A percentile compares a stretch with the other conserved stretches of the same genome.
Conservation (phyloP, 2,797 vertebrate species). For the Gallinago nigripennis region DNA sequence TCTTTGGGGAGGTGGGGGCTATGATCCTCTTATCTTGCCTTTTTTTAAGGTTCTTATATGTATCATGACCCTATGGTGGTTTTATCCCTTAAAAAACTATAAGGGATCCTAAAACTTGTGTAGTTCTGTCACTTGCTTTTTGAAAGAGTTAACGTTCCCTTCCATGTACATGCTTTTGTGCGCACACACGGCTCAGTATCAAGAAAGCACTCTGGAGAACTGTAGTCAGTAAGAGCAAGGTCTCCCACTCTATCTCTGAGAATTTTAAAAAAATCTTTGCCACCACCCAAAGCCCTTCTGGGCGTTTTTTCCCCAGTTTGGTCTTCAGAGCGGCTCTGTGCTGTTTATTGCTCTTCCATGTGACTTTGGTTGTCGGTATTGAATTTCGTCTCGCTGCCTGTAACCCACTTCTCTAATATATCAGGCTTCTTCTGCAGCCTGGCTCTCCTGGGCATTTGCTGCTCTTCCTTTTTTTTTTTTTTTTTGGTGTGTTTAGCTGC, state of each 20-base stretch:
- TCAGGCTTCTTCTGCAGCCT: neutral
- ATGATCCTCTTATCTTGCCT: neutral
- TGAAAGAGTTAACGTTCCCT: neutral
- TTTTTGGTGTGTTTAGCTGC: neutral
- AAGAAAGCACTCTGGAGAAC: neutral
- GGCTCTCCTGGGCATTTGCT: neutral
- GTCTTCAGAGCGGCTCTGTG: neutral
- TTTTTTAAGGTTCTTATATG: neutral
- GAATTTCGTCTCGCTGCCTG: neutral
- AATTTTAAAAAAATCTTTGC: neutral
- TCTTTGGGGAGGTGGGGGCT: neutral
- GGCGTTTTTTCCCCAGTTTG: neutral
- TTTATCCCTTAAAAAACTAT: neutral
- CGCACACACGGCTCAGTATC: accelerated
- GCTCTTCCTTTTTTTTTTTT: neutral
- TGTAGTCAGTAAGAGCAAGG: neutral
- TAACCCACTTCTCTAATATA: neutral
- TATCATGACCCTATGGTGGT: neutral
- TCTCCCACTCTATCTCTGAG: neutral
- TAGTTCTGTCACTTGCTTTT: neutral
- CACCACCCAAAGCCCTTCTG: neutral
- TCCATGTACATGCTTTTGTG: neutral
- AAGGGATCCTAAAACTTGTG: neutral
- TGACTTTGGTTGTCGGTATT: conserved; percentile 29
- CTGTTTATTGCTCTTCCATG: neutral